Percentiles rank a stretch among this genome's conserved stretches.
phyloP scores from a whole-genome alignment of 2,797 vertebrate species.

The Chelon auratus region DNA sequence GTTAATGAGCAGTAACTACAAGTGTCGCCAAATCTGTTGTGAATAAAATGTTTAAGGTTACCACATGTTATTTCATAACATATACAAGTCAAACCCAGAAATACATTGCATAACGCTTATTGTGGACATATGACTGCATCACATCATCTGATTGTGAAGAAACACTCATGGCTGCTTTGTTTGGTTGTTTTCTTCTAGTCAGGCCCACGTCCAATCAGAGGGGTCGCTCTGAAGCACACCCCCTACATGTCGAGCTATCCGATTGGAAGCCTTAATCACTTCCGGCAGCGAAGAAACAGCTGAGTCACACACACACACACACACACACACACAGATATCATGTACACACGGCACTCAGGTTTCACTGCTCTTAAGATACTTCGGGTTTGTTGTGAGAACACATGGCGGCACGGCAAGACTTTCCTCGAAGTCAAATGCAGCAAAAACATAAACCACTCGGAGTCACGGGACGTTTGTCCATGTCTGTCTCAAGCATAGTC shows the following conservation, averaged over 20 bases:
- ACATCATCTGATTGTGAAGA: conserved; percentile 53
- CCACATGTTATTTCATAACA: too few species aligned
- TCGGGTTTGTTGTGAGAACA: conserved; percentile 60
- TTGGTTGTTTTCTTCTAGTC: conserved; percentile 46
- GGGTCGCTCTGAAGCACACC: conserved; percentile 45
- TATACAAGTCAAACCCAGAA: too few species aligned
- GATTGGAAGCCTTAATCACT: conserved; percentile 63
- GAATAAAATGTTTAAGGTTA: too few species aligned
- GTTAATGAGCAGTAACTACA: too few species aligned
- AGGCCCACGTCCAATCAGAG: conserved; percentile 63
- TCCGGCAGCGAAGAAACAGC: conserved; percentile 62
- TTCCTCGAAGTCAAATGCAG: background rate
- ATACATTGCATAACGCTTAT: too few species aligned
- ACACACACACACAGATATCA: conserved; percentile 20
- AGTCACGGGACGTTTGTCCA: conserved; percentile 7
- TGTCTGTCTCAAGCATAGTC: background rate
- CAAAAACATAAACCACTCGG: conserved; percentile 17
- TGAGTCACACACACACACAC: conserved; percentile 70
- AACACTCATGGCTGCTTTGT: conserved; percentile 37
- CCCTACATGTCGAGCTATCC: conserved; percentile 26
- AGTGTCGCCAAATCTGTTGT: too few species aligned
- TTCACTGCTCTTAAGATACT: conserved; percentile 68
- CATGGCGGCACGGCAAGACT: conserved; percentile 25
- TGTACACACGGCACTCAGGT: conserved; percentile 39
- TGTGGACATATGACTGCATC: background rate